A percentile compares a stretch with the other conserved stretches of the same genome.
Evolutionary conservation across 1,140 invertebrate species (phyloP).

Genomic region (Papilio xuthus): DNA sequence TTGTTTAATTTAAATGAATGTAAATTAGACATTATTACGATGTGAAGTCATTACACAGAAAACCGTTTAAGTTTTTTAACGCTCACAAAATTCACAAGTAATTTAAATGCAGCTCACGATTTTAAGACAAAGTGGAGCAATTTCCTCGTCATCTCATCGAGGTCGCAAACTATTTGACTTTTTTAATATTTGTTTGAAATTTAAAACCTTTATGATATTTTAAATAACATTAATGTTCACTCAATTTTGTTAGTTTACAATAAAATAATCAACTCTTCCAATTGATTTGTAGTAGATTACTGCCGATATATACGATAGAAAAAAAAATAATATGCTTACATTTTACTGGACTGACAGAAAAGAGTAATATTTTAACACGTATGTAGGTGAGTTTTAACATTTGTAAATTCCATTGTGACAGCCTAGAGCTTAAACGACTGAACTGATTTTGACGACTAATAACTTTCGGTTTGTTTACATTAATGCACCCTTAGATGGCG

Average conservation of each 20-base stretch:
- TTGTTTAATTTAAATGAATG: no score
- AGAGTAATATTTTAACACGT: no score
- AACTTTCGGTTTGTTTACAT: no score
- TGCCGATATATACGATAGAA: background rate
- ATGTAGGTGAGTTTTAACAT: no score
- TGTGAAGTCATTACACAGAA: background rate
- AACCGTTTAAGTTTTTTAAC: constrained; percentile 23
- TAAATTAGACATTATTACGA: background rate
- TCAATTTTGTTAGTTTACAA: background rate
- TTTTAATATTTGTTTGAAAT: background rate
- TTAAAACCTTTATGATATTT: background rate
- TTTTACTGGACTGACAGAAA: no score
- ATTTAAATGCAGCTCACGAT: constrained; percentile 23
- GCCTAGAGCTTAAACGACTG: no score
- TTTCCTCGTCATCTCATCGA: constrained; percentile 25
- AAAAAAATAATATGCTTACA: background rate
- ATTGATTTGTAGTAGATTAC: background rate
- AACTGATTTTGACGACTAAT: no score
- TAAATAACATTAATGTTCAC: background rate
- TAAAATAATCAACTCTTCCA: background rate
- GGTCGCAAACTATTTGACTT: background rate
- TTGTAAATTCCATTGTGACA: no score
- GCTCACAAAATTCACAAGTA: constrained; percentile 3
- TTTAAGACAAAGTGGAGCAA: constrained; percentile 23
- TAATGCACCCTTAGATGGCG: no score